Conservation (phyloP, 2,797 vertebrate genomes). For the Myripristis jacobus region DNA sequence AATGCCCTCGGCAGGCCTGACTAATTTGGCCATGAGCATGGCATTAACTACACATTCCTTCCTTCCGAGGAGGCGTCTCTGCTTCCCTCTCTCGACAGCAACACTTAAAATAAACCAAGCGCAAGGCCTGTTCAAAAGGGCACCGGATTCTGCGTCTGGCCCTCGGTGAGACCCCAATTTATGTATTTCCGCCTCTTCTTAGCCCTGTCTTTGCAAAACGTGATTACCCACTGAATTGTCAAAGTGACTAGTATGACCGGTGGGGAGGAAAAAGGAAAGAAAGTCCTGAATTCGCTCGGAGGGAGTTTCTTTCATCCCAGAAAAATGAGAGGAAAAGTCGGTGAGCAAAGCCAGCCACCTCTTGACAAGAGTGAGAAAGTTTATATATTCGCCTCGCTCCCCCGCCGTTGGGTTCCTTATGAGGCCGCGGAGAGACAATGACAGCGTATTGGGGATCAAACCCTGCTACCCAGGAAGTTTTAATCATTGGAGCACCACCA, state of each 20-base stretch:
- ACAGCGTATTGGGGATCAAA: conserved; percentile 71
- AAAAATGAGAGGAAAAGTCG: conserved; percentile 71
- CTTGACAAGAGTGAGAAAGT: conserved; percentile 75
- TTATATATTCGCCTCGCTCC: conserved; percentile 58
- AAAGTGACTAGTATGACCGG: conserved; percentile 48
- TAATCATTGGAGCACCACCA: conserved; percentile 78
- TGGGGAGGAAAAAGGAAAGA: conserved; percentile 7
- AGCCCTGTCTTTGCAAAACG: conserved; percentile 51
- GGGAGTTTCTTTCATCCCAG: conserved; percentile 38
- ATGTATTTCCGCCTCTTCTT: conserved; percentile 66
- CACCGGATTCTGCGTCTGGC: conserved; percentile 58
- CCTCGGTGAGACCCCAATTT: conserved; percentile 38
- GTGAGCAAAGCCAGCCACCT: conserved; percentile 74
- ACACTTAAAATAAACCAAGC: conserved; percentile 73
- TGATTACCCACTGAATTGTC: conserved; percentile 55
- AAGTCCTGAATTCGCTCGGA: conserved; percentile 35
- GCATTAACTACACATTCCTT: conserved; percentile 81
- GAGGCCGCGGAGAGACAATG: conserved; percentile 73
- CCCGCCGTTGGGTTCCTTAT: conserved; percentile 61
- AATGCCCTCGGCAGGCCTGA: conserved; percentile 66
- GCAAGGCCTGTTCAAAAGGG: conserved; percentile 49
- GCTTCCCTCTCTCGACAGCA: conserved; percentile 47
- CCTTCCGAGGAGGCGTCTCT: conserved; percentile 63
- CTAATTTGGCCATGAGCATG: conserved; percentile 77
- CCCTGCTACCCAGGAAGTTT: conserved; percentile 78